A percentile compares a stretch with the other conserved stretches of the same genome.
phyloP scores from a whole-genome alignment of 2,113 vertebrate genomes.

The Ochotona curzoniae region DNA sequence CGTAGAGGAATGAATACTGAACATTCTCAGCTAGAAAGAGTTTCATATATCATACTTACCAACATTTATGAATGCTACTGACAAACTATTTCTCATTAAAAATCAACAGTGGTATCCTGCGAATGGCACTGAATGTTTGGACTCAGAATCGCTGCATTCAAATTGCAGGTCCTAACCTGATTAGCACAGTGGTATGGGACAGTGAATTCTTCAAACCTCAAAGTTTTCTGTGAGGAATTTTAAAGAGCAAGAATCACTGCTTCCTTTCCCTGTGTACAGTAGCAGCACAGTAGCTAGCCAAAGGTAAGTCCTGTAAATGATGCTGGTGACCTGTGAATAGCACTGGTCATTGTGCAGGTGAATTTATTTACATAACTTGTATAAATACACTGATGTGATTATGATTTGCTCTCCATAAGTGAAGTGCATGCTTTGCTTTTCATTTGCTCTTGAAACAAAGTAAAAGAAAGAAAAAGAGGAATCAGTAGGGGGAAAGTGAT shows the following conservation, averaged over 20 bases:
- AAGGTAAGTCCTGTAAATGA: rapidly evolving
- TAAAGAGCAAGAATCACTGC: neutral
- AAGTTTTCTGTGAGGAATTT: neutral
- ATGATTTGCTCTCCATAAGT: constrained; percentile 15
- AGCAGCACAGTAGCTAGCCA: neutral
- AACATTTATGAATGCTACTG: neutral
- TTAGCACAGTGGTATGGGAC: neutral
- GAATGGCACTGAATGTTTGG: neutral
- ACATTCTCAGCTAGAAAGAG: constrained; percentile 7
- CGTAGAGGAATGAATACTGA: neutral
- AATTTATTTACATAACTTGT: neutral
- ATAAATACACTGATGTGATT: neutral
- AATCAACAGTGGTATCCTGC: neutral
- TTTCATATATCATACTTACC: neutral
- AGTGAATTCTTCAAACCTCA: neutral
- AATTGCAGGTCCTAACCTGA: neutral
- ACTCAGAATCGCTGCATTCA: neutral
- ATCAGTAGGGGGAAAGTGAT: neutral
- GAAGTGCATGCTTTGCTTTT: neutral
- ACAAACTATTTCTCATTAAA: constrained; percentile 31
- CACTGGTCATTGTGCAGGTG: neutral
- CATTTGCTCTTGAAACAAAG: constrained; percentile 3
- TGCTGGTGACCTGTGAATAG: neutral
- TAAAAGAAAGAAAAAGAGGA: neutral
- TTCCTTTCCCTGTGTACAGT: neutral